phyloP scores from a whole-genome alignment of 2,797 vertebrate species.

The Strix occidentalis region DNA sequence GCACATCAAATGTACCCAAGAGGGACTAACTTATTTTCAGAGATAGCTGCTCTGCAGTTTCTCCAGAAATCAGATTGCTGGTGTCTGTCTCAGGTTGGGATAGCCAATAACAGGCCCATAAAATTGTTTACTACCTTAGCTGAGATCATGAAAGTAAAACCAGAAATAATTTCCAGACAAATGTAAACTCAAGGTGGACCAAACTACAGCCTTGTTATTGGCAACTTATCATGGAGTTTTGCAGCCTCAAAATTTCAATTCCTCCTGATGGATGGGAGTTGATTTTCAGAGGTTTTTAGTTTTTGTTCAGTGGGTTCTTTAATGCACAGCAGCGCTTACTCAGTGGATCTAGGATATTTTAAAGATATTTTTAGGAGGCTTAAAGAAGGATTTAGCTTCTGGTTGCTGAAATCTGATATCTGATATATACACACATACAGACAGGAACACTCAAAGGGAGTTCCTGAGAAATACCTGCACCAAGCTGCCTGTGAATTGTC shows the following conservation, averaged over 20 bases:
- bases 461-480: neutral
- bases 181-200: neutral
- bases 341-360: neutral
- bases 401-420: neutral
- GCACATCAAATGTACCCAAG: neutral
- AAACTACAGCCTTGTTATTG: neutral
- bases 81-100: neutral
- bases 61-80: neutral
- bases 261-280: neutral
- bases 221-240: neutral
- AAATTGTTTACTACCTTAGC: neutral
- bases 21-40: neutral
- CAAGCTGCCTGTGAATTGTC: neutral
- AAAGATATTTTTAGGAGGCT: neutral
- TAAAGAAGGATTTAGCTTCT: neutral
- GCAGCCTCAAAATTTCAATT: neutral
- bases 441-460: neutral
- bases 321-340: neutral
- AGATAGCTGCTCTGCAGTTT: neutral
- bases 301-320: neutral
- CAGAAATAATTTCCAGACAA: neutral
- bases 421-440: neutral
- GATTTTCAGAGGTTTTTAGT: neutral
- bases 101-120: neutral
- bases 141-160: neutral